Percentiles rank a stretch among this genome's conserved stretches.
phyloP scores from a whole-genome alignment of 1,140 invertebrate genomes.

The Schlechtendalia chinensis region DNA sequence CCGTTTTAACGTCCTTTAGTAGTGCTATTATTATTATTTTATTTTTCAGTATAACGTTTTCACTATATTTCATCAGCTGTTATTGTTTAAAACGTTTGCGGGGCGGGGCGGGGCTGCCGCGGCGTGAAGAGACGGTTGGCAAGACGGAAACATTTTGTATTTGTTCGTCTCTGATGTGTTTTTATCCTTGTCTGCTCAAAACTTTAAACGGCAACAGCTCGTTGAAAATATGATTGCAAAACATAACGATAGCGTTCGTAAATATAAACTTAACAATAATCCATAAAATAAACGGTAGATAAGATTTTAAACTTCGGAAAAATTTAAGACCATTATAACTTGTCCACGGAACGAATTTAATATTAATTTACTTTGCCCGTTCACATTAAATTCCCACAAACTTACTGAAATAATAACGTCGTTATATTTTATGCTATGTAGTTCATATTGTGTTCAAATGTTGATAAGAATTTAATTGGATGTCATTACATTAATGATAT shows the following conservation, averaged over 20 bases:
- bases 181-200: not conserved
- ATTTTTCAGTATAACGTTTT: conserved; percentile 1
- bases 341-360: not conserved
- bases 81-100: not conserved
- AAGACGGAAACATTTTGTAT: not conserved
- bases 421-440: too few relatives aligned
- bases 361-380: not conserved
- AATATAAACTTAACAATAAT: conserved; percentile 12
- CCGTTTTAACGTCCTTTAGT: conserved; percentile 5
- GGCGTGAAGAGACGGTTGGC: too few relatives aligned
- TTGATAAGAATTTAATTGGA: too few relatives aligned
- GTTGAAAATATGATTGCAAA: conserved; percentile 11
- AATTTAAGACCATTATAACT: not conserved
- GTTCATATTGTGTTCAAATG: too few relatives aligned
- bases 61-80: conserved; percentile 19
- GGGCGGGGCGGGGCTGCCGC: too few relatives aligned
- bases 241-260: conserved; percentile 7
- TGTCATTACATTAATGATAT: too few relatives aligned
- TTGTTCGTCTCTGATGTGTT: not conserved
- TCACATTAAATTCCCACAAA: not conserved
- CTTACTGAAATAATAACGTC: not conserved
- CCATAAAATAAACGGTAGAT: conserved; percentile 7
- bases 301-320: conserved; percentile 22
- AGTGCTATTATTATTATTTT: conserved; percentile 21
- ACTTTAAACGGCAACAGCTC: conserved; percentile 13